Evolutionary conservation across 2,113 vertebrate genomes (phyloP).

Genomic region (Pycnonotus jocosus): DNA sequence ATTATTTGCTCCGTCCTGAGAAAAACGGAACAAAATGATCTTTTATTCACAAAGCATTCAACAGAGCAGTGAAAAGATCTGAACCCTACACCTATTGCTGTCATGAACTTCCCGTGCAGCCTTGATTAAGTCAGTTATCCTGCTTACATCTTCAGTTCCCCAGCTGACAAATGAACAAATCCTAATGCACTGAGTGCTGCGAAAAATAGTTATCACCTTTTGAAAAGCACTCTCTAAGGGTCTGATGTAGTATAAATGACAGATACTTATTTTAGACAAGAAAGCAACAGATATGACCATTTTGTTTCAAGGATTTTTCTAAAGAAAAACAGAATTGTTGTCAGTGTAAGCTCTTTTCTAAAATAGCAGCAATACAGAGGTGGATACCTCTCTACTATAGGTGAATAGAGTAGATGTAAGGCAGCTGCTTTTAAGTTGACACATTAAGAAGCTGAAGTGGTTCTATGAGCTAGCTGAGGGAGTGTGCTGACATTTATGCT

Average conservation of each 20-base stretch:
- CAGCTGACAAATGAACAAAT: slow-evolving; percentile 22
- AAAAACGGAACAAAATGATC: not conserved
- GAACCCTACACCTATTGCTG: not conserved
- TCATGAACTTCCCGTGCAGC: not conserved
- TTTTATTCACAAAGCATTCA: not conserved
- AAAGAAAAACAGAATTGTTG: slow-evolving; percentile 21
- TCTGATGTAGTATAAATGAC: not conserved
- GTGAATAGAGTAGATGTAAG: not conserved
- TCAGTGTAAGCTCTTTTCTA: slow-evolving; percentile 28
- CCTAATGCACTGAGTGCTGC: not conserved
- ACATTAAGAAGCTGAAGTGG: slow-evolving; percentile 14
- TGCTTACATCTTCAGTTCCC: not conserved
- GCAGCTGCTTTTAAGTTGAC: not conserved
- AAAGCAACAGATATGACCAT: not conserved
- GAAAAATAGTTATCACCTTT: slow-evolving; percentile 23
- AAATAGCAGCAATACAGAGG: not conserved
- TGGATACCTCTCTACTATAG: not conserved
- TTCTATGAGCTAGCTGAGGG: not conserved
- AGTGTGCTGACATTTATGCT: not conserved
- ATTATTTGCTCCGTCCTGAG: not conserved
- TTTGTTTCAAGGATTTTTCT: slow-evolving; percentile 52
- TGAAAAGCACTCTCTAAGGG: slow-evolving; percentile 7
- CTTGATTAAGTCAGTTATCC: not conserved
- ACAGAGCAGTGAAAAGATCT: not conserved
- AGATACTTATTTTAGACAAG: not conserved